Evolutionary conservation across 2,113 vertebrate genomes (phyloP), one percentile per base, ranked within the genome.

Genomic region (Pluvianellus socialis): DNA sequence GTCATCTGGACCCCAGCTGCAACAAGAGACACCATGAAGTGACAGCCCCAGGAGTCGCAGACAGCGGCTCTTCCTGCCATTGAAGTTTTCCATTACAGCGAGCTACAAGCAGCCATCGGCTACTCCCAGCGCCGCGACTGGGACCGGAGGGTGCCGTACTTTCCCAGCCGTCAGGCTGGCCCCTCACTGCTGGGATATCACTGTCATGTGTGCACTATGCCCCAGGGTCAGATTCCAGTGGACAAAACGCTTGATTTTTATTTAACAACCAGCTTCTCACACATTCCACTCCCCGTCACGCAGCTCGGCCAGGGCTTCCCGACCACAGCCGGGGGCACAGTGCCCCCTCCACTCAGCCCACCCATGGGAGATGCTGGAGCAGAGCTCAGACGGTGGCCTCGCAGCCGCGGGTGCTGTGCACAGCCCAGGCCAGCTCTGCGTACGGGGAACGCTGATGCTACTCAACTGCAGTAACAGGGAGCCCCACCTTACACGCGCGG

Each of bases 1-100:
- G 7, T 99, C 99, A 67, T 99, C 99, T 20, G 99, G 99, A 92
- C 99, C 99, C 99, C 99, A 99, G 96, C 99, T 99, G 98, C 92
- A 53, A 88, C 93, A 81, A 97, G 66, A 95, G 80, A 79, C 50
- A 40, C 21, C 0, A 2, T 9, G 84, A 90, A 72, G 70, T 11
- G 58, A 56, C 47, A 4, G 35, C 20, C 32, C 50, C 35, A 3
- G 63, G 33, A 61, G 67, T 0, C 2, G 28, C 32, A 20, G 44
- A 23, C 4, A 1, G 63, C 38, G 12, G 7, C 28, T 30, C 76
- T 3, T 30, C 33, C 59, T 42, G 52, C 38, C 14, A 2, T 1
- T 8, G 4, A 13, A 35, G 47, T 21, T 4, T 20, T n/a, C 42
- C 62, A 8, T 30, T 2, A 4, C 40, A 32, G n/a, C 0, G 2